Conservation (phyloP, 1,140 invertebrate genomes). For the Thaumetopoea pityocampa region DNA sequence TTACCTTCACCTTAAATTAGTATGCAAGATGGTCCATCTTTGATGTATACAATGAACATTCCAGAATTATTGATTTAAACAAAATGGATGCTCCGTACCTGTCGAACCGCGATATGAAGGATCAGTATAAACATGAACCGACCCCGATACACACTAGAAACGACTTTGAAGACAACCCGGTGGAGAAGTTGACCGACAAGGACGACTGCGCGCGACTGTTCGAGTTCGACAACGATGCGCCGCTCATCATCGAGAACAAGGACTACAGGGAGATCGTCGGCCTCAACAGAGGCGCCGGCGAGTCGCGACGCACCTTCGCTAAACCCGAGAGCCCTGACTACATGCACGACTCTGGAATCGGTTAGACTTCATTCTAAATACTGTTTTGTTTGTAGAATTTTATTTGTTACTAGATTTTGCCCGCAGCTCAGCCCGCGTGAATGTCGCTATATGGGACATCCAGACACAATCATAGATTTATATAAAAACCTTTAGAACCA, state of each 20-base stretch:
- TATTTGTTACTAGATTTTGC: no score
- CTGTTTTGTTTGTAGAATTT: not conserved
- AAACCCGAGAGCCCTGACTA: slow-evolving; percentile 72
- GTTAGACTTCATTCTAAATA: slow-evolving; percentile 31
- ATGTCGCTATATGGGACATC: no score
- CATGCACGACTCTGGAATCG: slow-evolving; percentile 74
- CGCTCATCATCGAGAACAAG: slow-evolving; percentile 62
- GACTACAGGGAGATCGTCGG: slow-evolving; percentile 63
- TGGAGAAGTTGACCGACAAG: slow-evolving; percentile 64
- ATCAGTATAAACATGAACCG: slow-evolving; percentile 47
- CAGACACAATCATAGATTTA: no score
- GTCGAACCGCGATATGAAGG: slow-evolving; percentile 51
- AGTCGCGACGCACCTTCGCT: slow-evolving; percentile 59
- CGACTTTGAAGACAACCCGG: slow-evolving; percentile 61
- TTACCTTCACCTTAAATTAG: no score
- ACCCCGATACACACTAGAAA: slow-evolving; percentile 38
- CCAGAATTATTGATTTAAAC: slow-evolving; percentile 70
- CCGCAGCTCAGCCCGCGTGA: no score
- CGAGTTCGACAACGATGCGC: slow-evolving; percentile 70
- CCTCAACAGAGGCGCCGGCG: slow-evolving; percentile 61
- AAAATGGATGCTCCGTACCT: slow-evolving; percentile 55
- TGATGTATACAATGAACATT: no score
- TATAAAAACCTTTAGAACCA: no score
- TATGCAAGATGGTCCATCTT: no score
- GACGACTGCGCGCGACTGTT: slow-evolving; percentile 71